These are phyloP conservation scores for Sebastes hubbsi DNA, from an alignment of 2,797 vertebrate species.

Conservation along the genomic window DNA sequence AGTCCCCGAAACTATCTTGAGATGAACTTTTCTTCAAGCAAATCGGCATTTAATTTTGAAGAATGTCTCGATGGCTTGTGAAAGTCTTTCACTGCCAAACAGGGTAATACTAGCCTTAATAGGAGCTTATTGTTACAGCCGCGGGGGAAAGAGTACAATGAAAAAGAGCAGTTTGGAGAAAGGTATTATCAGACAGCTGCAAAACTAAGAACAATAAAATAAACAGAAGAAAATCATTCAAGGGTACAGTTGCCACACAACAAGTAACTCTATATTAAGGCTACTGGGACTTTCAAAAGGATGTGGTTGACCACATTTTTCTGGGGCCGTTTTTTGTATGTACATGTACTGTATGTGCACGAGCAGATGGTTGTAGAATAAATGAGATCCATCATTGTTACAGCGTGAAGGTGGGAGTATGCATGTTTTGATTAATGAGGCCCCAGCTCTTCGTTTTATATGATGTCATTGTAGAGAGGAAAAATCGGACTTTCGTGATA, in stretches of 20 bases:
- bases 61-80: too few relatives aligned
- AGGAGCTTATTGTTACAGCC: neutral
- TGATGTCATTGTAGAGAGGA: neutral
- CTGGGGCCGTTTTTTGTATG: neutral
- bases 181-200: neutral
- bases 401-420: neutral
- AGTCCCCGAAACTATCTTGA: neutral
- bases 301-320: neutral
- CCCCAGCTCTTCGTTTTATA: neutral
- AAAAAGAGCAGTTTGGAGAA: neutral
- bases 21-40: too few relatives aligned
- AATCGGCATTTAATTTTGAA: too few relatives aligned
- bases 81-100: neutral
- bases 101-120: neutral
- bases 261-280: neutral
- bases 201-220: neutral
- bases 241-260: neutral
- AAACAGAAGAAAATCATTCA: neutral
- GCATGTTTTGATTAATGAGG: neutral
- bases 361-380: neutral
- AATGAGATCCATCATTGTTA: neutral
- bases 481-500: too few relatives aligned
- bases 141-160: neutral
- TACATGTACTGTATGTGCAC: neutral
- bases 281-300: neutral